phyloP scores from a whole-genome alignment of 1,140 invertebrate species.

The Apis cerana region DNA sequence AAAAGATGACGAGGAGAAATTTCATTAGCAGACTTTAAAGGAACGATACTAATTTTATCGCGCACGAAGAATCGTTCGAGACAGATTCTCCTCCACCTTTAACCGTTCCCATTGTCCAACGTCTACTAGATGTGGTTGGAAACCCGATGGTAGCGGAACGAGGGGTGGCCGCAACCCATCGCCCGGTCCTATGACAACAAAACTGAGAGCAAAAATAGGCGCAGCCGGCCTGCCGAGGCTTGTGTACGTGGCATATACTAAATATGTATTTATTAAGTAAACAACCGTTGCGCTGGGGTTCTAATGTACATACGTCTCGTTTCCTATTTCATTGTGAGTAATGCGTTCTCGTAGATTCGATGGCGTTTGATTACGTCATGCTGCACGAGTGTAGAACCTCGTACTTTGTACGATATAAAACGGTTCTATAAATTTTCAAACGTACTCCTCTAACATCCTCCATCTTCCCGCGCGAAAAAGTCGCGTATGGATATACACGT shows the following conservation, averaged over 20 bases:
- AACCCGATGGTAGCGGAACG: conserved; percentile 24
- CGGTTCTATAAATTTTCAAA: no score
- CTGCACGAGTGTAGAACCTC: background rate
- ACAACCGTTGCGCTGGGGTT: conserved; percentile 71
- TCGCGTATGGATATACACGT: background rate
- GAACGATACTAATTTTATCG: conserved; percentile 20
- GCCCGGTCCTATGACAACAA: conserved; percentile 79
- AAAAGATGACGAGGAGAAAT: conserved; percentile 3
- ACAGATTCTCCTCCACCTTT: conserved; percentile 38
- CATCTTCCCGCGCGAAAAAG: background rate
- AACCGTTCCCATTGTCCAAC: conserved; percentile 53
- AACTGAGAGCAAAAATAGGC: conserved; percentile 74
- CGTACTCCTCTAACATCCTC: background rate
- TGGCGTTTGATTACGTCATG: conserved; percentile 49
- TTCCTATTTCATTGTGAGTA: conserved; percentile 62
- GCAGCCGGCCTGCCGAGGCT: conserved; percentile 72
- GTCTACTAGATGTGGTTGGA: conserved; percentile 6
- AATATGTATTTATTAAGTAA: conserved; percentile 81
- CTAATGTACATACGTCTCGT: conserved; percentile 55
- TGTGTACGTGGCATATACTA: conserved; percentile 73
- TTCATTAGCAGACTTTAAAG: conserved; percentile 39
- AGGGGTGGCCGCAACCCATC: conserved; percentile 69
- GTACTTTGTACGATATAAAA: background rate
- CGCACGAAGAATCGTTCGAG: conserved; percentile 29
- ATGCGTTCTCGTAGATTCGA: conserved; percentile 49